Percentiles rank a stretch among this genome's conserved stretches.
Conservation (phyloP, 1,140 invertebrate species). For the Heliothis virescens region DNA sequence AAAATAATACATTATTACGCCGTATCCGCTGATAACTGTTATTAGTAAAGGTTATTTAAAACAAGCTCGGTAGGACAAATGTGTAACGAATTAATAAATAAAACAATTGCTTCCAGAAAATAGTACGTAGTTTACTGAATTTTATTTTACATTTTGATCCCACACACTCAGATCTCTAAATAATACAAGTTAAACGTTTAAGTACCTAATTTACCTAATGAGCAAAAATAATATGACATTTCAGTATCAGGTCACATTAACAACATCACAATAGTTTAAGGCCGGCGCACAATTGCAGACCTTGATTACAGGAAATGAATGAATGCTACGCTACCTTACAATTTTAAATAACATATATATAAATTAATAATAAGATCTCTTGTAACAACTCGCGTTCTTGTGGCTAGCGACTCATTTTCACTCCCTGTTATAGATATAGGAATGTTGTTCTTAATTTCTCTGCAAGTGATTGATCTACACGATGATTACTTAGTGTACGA, state of each 20-base stretch:
- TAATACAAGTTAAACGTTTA: conserved; percentile 41
- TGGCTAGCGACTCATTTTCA: conserved; percentile 7
- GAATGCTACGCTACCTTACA: background rate
- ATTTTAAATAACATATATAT: background rate
- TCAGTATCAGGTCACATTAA: conserved; percentile 45
- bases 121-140: conserved; percentile 16
- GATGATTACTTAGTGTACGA: background rate
- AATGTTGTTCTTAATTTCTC: conserved; percentile 40
- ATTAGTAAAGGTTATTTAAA: conserved; percentile 9
- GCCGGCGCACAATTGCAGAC: conserved; percentile 19
- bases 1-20: background rate
- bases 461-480: conserved; percentile 2
- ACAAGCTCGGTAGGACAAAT: background rate
- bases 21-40: conserved; percentile 25
- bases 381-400: background rate
- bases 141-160: conserved; percentile 31
- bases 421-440: conserved; percentile 18
- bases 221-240: conserved; percentile 43
- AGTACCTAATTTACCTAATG: conserved; percentile 46
- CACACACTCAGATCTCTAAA: conserved; percentile 48
- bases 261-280: conserved; percentile 45
- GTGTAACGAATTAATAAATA: conserved; percentile 15
- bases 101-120: conserved; percentile 18
- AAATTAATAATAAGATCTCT: background rate
- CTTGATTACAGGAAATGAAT: conserved; percentile 25